These are phyloP conservation scores for Ictalurus furcatus DNA, from an alignment of 2,113 vertebrate species.

Conservation along the genomic window DNA sequence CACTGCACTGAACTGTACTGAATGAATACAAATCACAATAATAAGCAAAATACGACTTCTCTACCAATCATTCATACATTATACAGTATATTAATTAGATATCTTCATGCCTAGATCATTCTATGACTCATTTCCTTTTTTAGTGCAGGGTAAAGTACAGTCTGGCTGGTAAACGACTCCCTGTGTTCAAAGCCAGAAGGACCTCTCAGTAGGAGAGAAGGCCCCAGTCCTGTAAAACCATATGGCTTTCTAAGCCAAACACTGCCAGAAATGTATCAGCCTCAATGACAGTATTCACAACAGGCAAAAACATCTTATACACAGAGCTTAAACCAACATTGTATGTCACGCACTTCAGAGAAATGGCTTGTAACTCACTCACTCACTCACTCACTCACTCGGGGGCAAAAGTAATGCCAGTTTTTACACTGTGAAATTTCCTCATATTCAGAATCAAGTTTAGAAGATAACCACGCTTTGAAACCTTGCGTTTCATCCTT, in stretches of 20 bases:
- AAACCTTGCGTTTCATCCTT: not conserved
- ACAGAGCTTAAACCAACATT: not conserved
- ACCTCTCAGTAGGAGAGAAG: slow-evolving; percentile 38
- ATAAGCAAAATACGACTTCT: not conserved
- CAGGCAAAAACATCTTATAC: not conserved
- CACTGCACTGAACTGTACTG: not conserved
- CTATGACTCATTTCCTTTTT: slow-evolving; percentile 19
- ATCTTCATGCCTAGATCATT: not conserved
- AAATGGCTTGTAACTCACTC: not conserved
- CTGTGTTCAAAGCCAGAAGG: slow-evolving; percentile 47
- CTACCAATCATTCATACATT: not conserved
- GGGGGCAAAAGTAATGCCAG: not conserved
- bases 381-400: not conserved
- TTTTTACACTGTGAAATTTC: not conserved
- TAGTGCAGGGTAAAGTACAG: slow-evolving; percentile 13
- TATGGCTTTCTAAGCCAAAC: slow-evolving; percentile 20
- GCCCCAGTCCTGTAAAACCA: slow-evolving; percentile 36
- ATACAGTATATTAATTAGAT: not conserved
- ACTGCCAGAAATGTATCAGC: slow-evolving; percentile 30
- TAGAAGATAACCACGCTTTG: not conserved
- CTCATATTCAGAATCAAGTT: not conserved
- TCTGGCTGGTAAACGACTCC: slow-evolving; percentile 31
- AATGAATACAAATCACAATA: not conserved
- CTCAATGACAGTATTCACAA: not conserved
- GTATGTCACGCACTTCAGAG: not conserved